Evolutionary conservation across 1,140 invertebrate genomes (phyloP).

Genomic region (Dinoponera quadriceps): DNA sequence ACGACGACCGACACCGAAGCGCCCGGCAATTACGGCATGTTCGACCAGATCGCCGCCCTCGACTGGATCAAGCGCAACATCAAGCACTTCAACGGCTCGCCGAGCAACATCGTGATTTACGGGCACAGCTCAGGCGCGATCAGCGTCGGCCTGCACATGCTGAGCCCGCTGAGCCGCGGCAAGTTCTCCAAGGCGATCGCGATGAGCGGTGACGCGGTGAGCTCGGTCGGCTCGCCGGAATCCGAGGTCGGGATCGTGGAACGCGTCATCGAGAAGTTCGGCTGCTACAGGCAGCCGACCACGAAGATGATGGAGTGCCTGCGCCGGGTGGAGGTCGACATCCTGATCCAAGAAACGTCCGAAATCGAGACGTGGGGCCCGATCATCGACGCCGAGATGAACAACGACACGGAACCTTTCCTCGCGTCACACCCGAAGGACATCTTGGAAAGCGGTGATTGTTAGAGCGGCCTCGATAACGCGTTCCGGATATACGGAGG

Average conservation of each 20-base stretch:
- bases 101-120: slow-evolving; percentile 93
- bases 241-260: slow-evolving; percentile 86
- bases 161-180: slow-evolving; percentile 87
- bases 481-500: neutral
- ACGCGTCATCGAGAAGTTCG: slow-evolving; percentile 87
- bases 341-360: slow-evolving; percentile 87
- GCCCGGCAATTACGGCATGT: slow-evolving; percentile 95
- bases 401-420: slow-evolving; percentile 89
- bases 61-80: slow-evolving; percentile 95
- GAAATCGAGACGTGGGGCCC: slow-evolving; percentile 90
- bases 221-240: slow-evolving; percentile 77
- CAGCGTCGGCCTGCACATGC: slow-evolving; percentile 90
- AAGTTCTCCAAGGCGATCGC: slow-evolving; percentile 89
- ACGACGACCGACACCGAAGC: slow-evolving; percentile 92
- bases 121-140: slow-evolving; percentile 93
- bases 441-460: slow-evolving; percentile 86
- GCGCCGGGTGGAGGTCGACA: slow-evolving; percentile 86
- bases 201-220: slow-evolving; percentile 91
- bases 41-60: slow-evolving; percentile 95
- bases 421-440: slow-evolving; percentile 88
- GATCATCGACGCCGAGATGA: slow-evolving; percentile 90
- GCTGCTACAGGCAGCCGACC: slow-evolving; percentile 88
- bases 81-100: slow-evolving; percentile 93
- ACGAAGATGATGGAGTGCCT: slow-evolving; percentile 89
- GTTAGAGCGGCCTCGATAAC: neutral